Base-by-base conservation (phyloP, 2,113 vertebrate genomes). In the Grantiella picta region DNA sequence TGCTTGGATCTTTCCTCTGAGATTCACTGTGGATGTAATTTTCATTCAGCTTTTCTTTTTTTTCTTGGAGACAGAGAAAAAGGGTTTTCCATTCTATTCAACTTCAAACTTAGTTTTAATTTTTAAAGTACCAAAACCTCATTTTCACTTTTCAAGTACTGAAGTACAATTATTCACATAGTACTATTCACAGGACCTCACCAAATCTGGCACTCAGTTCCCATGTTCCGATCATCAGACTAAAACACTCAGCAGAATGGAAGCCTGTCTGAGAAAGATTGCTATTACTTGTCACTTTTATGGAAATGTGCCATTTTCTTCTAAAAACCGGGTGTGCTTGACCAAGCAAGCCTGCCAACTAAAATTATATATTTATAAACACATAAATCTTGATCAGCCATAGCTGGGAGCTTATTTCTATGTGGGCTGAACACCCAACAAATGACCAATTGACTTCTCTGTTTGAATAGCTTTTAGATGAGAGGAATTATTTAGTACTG, bases 241-340 rank as follows among this genome's bases (percentile, higher is more conserved):
- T 68, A n/a, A 94, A 96, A 83, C 61, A 88, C 68, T 93, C 79
- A 92, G 36, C 36, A 64, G 60, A 95, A 90, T 92, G 49, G 88
- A 94, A 86, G 65, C 31, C 36, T 88, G 92, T 92, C 90, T 94
- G 75, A 95, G 90, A 96, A 88, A 84, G 76, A 96, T 81, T 88
- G 18, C 90, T 81, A 56, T 88, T 92, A 23, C 68, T 94, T 96
- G 95, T 90, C 94, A 92, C 52, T 83, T 94, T 92, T 33, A 83
- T 92, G 92, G 92, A 96, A 93, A 93, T 83, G 28, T 95, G 92
- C 93, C 93, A 96, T 93, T 93, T 96, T 86, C 36, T 68, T 92
- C 64, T 93, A 84, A 92, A 95, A 94, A 52, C 7, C 40, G 31
- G 85, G 80, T 86, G 64, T 81, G 52, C 44, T 92, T 95, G 70